Evolutionary conservation across 2,888 invertebrate species (phyloP), one percentile per base, ranked within the genome.

Genomic region (Stomorhina lunata): DNA sequence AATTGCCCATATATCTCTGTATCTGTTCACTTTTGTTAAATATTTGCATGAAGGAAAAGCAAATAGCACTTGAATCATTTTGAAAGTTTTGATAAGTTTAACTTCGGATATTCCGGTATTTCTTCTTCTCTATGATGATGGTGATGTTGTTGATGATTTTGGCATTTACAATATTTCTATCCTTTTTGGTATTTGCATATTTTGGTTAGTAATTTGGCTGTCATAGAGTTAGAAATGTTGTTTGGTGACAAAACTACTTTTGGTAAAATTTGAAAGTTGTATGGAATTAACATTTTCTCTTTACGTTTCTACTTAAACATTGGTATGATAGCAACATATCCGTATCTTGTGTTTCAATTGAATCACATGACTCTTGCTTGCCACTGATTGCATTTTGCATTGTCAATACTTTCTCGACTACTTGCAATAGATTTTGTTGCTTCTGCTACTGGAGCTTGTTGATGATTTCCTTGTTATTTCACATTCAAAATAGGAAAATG

Each of bases 101-200:
- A 84, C 85, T 88, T 88, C 85, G 87, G 88, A 87, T 88, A 87
- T 89, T 89, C 89, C 89, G 88, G 89, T 86, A 85, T 87, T 87
- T 87, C 87, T 87, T 87, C n/a, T n/a, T n/a, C n/a, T n/a, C 88
- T 86, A 53, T 69, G 66, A 61, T 75, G 50, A 37, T 66, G 59
- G 17, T 57, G 53, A 59, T 43, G 40, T 85, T 85, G 85, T 81
- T 89, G 88, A 88, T 87, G 87, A 88, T 87, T 86, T 87, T 87
- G 34, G 9, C 53, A 72, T 61, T 76, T 32, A 69, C 61, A 78
- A 29, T n/a, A 73, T 17, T 43, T 40, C 29, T 4, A 15, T n/a
- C 15, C 15, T 15, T 22, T 37, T 17, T 50, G 17, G 37, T 27
- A 37, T 27, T 27, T 2, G 22, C 43, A 61, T 17, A 10, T n/a